These are phyloP conservation scores for Esox masquinongy DNA, from an alignment of 2,797 vertebrate genomes.

Conservation along the genomic window DNA sequence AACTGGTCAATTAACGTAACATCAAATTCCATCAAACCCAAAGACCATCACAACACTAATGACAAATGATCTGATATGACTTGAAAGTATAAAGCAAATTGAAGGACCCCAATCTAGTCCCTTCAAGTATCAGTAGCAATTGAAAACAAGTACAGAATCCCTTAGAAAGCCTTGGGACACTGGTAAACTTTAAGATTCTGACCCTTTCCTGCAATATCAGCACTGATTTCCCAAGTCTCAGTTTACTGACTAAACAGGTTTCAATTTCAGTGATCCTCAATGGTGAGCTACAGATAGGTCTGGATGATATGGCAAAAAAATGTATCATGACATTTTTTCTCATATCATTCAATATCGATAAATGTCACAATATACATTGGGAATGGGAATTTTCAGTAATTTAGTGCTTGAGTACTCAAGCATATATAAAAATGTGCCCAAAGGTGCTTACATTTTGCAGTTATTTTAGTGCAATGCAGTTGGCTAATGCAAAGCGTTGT, in stretches of 20 bases:
- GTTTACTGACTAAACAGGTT: slow-evolving; percentile 16
- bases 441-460: too few relatives aligned
- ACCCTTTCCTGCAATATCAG: slow-evolving; percentile 23
- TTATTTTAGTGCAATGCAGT: too few relatives aligned
- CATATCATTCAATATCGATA: too few relatives aligned
- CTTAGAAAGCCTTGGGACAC: background rate
- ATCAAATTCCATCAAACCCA: too few relatives aligned
- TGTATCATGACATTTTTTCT: too few relatives aligned
- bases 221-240: slow-evolving; percentile 12
- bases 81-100: background rate
- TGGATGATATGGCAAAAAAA: too few relatives aligned
- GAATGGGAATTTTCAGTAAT: too few relatives aligned
- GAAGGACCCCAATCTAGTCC: background rate
- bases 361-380: too few relatives aligned
- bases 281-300: slow-evolving; percentile 8
- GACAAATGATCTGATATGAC: background rate
- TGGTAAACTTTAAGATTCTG: slow-evolving; percentile 1
- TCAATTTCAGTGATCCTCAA: slow-evolving; percentile 28
- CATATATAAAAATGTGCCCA: too few relatives aligned
- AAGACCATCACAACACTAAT: background rate
- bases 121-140: background rate
- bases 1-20: too few relatives aligned
- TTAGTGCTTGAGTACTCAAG: too few relatives aligned
- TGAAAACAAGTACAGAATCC: background rate
- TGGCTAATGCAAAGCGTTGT: too few relatives aligned